Base-by-base conservation (phyloP, 2,797 vertebrate genomes). In the Tauraco hartlaubi region DNA sequence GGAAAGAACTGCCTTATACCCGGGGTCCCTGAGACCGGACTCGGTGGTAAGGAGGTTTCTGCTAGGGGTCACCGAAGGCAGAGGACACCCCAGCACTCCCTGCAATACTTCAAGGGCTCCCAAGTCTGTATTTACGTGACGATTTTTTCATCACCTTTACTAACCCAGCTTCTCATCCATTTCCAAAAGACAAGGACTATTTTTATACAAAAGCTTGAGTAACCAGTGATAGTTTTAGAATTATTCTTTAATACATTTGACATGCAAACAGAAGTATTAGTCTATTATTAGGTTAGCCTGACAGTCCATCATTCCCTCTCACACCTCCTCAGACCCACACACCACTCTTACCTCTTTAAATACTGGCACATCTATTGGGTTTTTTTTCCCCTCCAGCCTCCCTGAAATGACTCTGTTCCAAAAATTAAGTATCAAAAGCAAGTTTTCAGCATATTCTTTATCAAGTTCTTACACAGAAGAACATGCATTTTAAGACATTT, bases 231-330 rank as follows among this genome's bases (percentile, higher is more conserved):
- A 77, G 41, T 44, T 91, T 59, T 25, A 89, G 51, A 87, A 87
- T 63, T 67, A 44, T 61, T 89, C 48, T 76, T 62, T 28, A 85
- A 29, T 26, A 59, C 4, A 0, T 71, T 15, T 75, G 66, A 84
- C 58, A 68, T 33, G 35, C 43, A 90, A 84, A 71, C 41, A 83
- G 41, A 83, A 64, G 41, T 37, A 1, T 25, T 76, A 79, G 49
- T 52, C 85, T 95, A 54, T 91, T 79, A 85, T 17, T 85, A 92
- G 81, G 46, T 49, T 59, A 61, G 64, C 46, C 44, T 83, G 90
- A 90, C 80, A 81, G 62, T 56, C 77, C 76, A 66, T 84, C 80
- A 84, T 55, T 85, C 64, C 52, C 46, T 55, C 56, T 80, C 59
- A 74, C 33, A 86, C 43, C 62, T 66, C 41, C 52, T 46, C 21